These are phyloP conservation scores for Marasmarcha lunaedactyla DNA, from an alignment of 2,888 invertebrate species.

Conservation along the genomic window DNA sequence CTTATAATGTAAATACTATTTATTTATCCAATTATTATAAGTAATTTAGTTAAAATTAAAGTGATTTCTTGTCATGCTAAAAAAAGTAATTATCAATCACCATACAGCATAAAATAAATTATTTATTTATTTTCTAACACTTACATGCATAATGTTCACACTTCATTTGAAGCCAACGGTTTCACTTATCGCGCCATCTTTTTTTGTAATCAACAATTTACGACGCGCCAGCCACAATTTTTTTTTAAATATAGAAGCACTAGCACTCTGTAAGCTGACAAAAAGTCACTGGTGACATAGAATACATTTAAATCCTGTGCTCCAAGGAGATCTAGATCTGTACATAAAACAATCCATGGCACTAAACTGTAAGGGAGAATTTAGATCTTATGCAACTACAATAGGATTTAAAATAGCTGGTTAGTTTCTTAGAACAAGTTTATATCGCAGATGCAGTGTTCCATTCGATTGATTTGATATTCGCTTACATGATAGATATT, in stretches of 20 bases:
- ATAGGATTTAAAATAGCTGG: background rate
- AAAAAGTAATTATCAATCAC: too few species aligned
- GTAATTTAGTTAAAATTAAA: too few species aligned
- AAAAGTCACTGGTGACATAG: constrained; percentile 27
- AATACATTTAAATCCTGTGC: constrained; percentile 27
- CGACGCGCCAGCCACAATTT: constrained; percentile 2
- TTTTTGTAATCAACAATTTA: background rate
- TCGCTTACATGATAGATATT: background rate
- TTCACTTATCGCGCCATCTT: background rate
- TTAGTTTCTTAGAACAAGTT: background rate
- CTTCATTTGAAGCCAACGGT: background rate
- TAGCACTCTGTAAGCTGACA: constrained; percentile 19
- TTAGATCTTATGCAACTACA: background rate
- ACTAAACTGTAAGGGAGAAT: background rate
- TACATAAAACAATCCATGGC: constrained; percentile 5
- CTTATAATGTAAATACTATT: too few species aligned
- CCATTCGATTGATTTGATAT: constrained; percentile 31
- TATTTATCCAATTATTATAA: too few species aligned
- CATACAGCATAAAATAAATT: too few species aligned
- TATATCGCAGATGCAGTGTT: constrained; percentile 34
- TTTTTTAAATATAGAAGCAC: constrained; percentile 17
- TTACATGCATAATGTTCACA: constrained; percentile 1
- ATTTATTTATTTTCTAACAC: too few species aligned
- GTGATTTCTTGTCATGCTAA: too few species aligned
- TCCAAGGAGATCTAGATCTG: constrained; percentile 42